Evolutionary conservation across 2,797 vertebrate genomes (phyloP), one percentile per base, ranked within the genome.

Genomic region (Enteromius unitaeniatus): DNA sequence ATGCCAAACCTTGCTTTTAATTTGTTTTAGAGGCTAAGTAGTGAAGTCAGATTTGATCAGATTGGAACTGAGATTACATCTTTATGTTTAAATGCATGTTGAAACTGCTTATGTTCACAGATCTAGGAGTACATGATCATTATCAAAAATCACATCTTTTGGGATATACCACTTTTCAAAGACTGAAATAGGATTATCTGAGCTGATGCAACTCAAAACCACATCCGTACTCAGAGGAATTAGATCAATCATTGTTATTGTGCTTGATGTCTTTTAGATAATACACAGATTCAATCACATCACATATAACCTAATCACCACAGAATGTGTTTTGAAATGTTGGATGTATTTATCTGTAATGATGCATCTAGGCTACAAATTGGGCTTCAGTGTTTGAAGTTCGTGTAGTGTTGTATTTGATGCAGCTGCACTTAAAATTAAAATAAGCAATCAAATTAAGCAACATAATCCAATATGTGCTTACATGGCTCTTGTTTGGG

Each of bases 301-400:
- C 58, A 3, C 19, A 72, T 7, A 42, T 78, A 79, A 82, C 40
- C 53, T 73, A 49, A 74, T 82, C 45, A 76, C 19, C 6, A 8
- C 31, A 53, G 11, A 74, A 53, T 40, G 21, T 40, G n/a, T 14
- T 64, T 74, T 82, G 14, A 62, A 13, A 49, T 21, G 42, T 17
- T 49, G 14, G 6, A 6, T 42, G 7, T 15, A 7, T 21, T 60
- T 47, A 31, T 17, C 31, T 68, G 14, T 40, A 53, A n/a, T n/a
- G 19, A 34, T 76, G 51, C n/a, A 19, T 79, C 51, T 53, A 51
- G 4, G 47, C 47, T 49, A 31, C 15, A 65, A 51, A 76, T 42
- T 42, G 2, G 40, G 78, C 14, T 19, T 26, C 3, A 3, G 4
- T 34, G 15, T 65, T 34, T 34, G 15, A 65, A 34, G 28, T 34